Conservation (phyloP, 2,113 vertebrate genomes). For the Tupaia chinensis region DNA sequence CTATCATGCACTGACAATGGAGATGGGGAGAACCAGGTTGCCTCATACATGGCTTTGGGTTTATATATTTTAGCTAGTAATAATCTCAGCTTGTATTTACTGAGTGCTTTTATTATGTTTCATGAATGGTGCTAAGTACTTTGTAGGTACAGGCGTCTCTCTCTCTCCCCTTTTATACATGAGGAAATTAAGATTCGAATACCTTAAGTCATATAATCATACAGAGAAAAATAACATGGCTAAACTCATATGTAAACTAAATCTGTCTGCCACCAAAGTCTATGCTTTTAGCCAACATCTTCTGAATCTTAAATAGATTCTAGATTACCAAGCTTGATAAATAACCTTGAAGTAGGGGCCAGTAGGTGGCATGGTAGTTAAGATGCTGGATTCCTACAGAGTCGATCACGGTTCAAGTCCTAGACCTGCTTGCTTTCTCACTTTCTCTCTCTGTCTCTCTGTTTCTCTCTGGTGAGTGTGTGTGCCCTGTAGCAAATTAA, state of each 20-base stretch:
- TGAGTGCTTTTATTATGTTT: neutral
- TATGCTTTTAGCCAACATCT: neutral
- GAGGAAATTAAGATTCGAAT: neutral
- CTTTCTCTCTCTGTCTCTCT: too few species aligned
- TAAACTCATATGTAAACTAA: neutral
- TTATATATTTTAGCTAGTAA: neutral
- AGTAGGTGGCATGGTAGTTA: too few species aligned
- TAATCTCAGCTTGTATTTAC: neutral
- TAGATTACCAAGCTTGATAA: neutral
- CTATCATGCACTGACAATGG: too few species aligned
- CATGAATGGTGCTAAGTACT: neutral
- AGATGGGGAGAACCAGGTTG: neutral
- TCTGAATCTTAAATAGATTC: neutral
- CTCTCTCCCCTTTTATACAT: neutral
- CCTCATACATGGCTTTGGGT: neutral
- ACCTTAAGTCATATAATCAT: neutral
- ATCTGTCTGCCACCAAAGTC: neutral
- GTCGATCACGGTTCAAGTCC: too few species aligned
- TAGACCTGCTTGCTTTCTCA: too few species aligned
- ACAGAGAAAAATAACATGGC: neutral
- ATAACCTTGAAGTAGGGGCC: neutral
- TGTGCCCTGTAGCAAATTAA: too few species aligned
- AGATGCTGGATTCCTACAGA: too few species aligned
- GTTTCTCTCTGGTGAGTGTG: too few species aligned
- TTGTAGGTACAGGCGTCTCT: neutral